Evolutionary conservation across 53 echinoderm and acorn worm species (phyloP), one percentile per base, ranked within the genome.

Genomic region (Zoroaster sp.): DNA sequence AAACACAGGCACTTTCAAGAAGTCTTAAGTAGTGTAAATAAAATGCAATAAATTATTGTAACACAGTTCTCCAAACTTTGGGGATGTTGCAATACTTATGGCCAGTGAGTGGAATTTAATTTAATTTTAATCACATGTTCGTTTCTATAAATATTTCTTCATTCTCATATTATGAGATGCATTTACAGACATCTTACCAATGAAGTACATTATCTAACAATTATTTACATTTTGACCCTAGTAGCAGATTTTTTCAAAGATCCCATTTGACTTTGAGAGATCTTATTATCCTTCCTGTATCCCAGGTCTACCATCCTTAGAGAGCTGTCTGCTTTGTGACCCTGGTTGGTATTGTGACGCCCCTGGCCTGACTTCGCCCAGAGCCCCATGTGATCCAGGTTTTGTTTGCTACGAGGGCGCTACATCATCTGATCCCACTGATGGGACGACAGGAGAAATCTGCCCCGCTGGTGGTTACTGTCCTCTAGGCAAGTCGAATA

Each of bases 261-360:
- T 8, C 21, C 6, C 7, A 8, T 23, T 2, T 66, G 8, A 9
- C n/a, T 7, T 4, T 28, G 28, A 15, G 30, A 8, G 30, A 20
- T 21, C 74, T 20, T 40, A 14, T 76, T 7, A 1, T 31, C 44
- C 72, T 75, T 71, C 53, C 80, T 3, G 10, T 15, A n/a, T 0
- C 21, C 7, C 74, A 94, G 93, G 69, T 43, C 86, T 83, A 32
- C 30, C 88, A 32, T 83, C 86, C 8, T 36, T 97, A 25, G 92
- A 91, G 39, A 87, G 89, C 46, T 98, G 99, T 35, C 91, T 88
- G 4, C 90, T 93, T 5, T 98, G 99, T 79, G 99, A 98, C 51
- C 99, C 99, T 25, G 99, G 99, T 2, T 98, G 95, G 94, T 98
- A 97, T 90, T 98, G 99, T 77, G 99, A 98, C 28, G 91, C 99